A percentile compares a stretch with the other conserved stretches of the same genome.
Conservation (phyloP, 2,797 vertebrate species). For the Poeciliopsis infans region DNA sequence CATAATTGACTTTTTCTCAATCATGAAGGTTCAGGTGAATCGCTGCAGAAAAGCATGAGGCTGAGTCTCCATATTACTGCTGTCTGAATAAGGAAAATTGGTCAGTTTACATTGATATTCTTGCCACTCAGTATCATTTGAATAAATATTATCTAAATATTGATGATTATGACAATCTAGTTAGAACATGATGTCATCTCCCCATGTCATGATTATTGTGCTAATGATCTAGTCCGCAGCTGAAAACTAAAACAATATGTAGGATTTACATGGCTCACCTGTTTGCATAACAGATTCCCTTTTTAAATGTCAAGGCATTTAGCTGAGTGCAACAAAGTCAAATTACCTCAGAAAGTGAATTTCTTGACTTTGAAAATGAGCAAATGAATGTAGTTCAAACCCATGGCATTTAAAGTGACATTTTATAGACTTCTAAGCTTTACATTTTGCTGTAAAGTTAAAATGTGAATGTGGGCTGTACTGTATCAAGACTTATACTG, state of each 20-base stretch:
- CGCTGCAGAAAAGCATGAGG: neutral
- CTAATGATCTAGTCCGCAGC: slow-evolving; percentile 18
- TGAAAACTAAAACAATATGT: slow-evolving; percentile 44
- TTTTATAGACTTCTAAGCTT: slow-evolving; percentile 57
- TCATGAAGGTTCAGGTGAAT: neutral
- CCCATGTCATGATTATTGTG: slow-evolving; percentile 30
- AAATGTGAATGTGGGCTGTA: slow-evolving; percentile 33
- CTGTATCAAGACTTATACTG: slow-evolving; percentile 34
- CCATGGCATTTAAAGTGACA: slow-evolving; percentile 70
- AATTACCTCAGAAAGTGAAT: slow-evolving; percentile 52
- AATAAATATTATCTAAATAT: neutral
- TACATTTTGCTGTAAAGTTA: slow-evolving; percentile 28
- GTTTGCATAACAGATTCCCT: slow-evolving; percentile 44
- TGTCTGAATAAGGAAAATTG: neutral
- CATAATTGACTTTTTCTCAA: neutral
- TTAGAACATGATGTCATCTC: slow-evolving; percentile 49
- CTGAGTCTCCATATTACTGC: neutral
- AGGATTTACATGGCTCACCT: slow-evolving; percentile 37
- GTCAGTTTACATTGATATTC: neutral
- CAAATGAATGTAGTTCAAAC: slow-evolving; percentile 69
- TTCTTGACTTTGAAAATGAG: slow-evolving; percentile 59
- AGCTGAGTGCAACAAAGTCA: slow-evolving; percentile 53
- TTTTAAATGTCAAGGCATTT: slow-evolving; percentile 75
- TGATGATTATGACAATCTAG: slow-evolving; percentile 20
- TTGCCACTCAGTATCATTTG: neutral